Evolutionary conservation across 2,113 vertebrate genomes (phyloP), one percentile per base, ranked within the genome.

Genomic region (Hirundichthys speculiger): DNA sequence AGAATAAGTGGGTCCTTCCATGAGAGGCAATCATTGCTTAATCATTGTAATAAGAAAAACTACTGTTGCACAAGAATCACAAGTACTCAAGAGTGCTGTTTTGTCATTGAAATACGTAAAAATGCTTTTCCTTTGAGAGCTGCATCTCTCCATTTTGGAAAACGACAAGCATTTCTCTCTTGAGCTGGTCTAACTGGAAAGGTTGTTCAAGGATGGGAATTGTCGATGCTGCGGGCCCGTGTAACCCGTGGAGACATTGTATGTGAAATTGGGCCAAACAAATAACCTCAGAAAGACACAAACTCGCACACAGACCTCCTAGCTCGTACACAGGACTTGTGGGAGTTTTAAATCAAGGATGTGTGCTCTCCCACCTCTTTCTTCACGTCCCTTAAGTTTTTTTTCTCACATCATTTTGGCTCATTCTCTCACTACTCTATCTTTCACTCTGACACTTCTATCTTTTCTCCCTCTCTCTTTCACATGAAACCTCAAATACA

Each of bases 281-380:
- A 68, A 61, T 73, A 69, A 50, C 58, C 14, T 40, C 8, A 34
- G 45, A 64, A 16, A 19, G 51, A 40, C 47, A 14, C 19, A 13
- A 6, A 7, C 12, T 42, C 40, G 34, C 51, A 42, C 13, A 49
- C 20, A 65, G 75, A 85, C 77, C 78, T 79, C 78, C 70, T 54
- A 52, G 59, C 47, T 86, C 10, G 42, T 58, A 5, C 39, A 78
- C 53, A 11, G 71, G 47, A 67, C 75, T 72, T 55, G n/a, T 73
- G 73, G 79, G 85, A 77, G 57, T 55, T 73, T 78, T 80, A 81
- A 83, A 80, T 85, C 75, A 68, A 18, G 57, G 55, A 69, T 61
- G 70, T 50, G 45, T 73, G 60, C 62, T 34, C 30, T 2, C 54
- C 71, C 70, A 51, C 59, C 55, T 34, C 64, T 49, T 56, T 56